Evolutionary conservation across 2,888 invertebrate genomes (phyloP).

Genomic region (Molanna angustata): DNA sequence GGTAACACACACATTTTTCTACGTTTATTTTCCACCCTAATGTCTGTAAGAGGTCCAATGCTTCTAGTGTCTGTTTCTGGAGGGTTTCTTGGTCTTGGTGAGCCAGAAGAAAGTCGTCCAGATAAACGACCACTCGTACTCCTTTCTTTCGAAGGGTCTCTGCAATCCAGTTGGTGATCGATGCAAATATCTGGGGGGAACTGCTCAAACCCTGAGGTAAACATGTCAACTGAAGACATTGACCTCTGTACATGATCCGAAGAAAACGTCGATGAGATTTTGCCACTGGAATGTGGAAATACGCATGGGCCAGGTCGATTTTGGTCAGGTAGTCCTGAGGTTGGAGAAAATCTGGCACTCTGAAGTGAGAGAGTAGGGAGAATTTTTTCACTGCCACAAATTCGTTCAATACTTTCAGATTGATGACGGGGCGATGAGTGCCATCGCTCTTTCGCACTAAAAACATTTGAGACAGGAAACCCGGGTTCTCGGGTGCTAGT

Average conservation of each 20-base stretch:
- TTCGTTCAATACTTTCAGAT: slow-evolving; percentile 38
- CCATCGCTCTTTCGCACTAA: not conserved
- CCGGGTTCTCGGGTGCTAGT: not conserved
- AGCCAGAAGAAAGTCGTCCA: slow-evolving; percentile 18
- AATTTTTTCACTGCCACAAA: slow-evolving; percentile 38
- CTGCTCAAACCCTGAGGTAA: slow-evolving; percentile 1
- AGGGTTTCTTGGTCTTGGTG: slow-evolving; percentile 7
- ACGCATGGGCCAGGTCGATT: slow-evolving; percentile 24
- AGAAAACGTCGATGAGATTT: not conserved
- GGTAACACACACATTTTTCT: not conserved
- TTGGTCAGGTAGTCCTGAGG: slow-evolving; percentile 31
- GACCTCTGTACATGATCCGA: not conserved
- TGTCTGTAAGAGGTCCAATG: slow-evolving; percentile 2
- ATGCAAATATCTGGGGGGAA: not conserved
- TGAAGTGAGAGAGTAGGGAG: slow-evolving; percentile 37
- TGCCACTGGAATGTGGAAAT: not conserved
- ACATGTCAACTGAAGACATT: slow-evolving; percentile 3
- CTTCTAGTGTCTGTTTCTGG: slow-evolving; percentile 5
- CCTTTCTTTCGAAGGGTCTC: slow-evolving; percentile 5
- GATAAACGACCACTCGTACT: slow-evolving; percentile 1
- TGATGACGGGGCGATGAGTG: slow-evolving; percentile 40
- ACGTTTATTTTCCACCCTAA: not conserved
- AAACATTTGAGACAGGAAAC: slow-evolving; percentile 8
- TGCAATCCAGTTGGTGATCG: slow-evolving; percentile 2
- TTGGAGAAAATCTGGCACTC: slow-evolving; percentile 30